Evolutionary conservation across 2,113 vertebrate genomes (phyloP), one percentile per base, ranked within the genome.

Genomic region (Zosterops lateralis): DNA sequence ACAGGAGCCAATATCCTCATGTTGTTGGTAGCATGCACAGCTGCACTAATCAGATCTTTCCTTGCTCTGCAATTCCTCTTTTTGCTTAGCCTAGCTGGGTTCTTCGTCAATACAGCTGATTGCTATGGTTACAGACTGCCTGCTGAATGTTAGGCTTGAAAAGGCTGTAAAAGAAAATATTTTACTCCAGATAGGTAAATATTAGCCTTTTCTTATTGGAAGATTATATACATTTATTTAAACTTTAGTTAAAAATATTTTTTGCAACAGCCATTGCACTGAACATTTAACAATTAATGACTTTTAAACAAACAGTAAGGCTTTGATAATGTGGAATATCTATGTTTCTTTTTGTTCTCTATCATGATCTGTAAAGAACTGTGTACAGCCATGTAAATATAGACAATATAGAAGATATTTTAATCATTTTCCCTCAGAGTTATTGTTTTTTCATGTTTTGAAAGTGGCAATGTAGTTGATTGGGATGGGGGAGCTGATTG

Each of bases 81-180:
- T 92, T 91, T 92, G 31, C 91, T 96, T 92, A 68, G 19, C 47
- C 34, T 91, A 45, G 29, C 16, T 74, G 57, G 16, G 25, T 48
- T 90, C 76, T 92, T 50, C 45, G 4, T 92, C 81, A 81, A 34
- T 53, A 60, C 20, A 73, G 61, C 45, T 89, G 87, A 94, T 95
- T 94, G 87, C 95, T 84, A 44, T 28, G 72, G 73, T 84, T 94
- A 95, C 91, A 42, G 87, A 54, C 62, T 67, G 47, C 32, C 38
- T 80, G 47, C 56, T 70, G 48, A 38, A 48, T 48, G 26, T 75
- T 72, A 77, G 78, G 83, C 62, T 84, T 93, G 31, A 89, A 84
- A 31, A 92, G 85, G 20, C 26, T 45, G 14, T 36, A 78, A 95
- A 74, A 84, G 36, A 60, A 93, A 90, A 82, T 84, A 60, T 67